Percentiles rank a stretch among this genome's conserved stretches.
phyloP scores from a whole-genome alignment of 2,113 vertebrate species.

The Podiceps cristatus region DNA sequence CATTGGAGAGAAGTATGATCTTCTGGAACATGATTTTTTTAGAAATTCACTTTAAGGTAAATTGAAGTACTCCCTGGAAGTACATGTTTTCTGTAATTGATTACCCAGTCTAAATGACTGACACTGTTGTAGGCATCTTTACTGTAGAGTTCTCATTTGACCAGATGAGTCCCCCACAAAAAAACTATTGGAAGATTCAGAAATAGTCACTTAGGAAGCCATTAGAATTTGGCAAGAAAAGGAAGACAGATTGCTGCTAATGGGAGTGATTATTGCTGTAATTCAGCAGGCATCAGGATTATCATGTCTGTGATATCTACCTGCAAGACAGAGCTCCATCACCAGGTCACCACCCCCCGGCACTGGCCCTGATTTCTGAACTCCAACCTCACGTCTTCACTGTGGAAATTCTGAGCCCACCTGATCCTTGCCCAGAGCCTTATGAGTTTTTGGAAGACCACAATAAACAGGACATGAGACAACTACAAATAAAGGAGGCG shows the following conservation, averaged over 20 bases:
- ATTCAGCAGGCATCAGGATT: neutral
- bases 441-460: neutral
- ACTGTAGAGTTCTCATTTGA: neutral
- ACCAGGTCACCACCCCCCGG: neutral
- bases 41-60: neutral
- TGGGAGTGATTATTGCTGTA: neutral
- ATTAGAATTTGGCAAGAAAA: conserved; percentile 47
- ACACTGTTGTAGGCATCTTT: neutral
- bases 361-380: neutral
- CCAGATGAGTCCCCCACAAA: neutral
- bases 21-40: neutral
- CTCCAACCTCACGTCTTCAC: fast-evolving
- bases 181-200: conserved; percentile 1
- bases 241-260: neutral
- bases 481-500: fast-evolving
- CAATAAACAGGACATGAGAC: neutral
- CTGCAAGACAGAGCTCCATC: neutral
- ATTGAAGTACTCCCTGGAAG: neutral
- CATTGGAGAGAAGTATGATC: neutral
- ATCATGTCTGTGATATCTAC: neutral
- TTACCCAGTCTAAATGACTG: neutral
- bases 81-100: neutral
- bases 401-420: neutral
- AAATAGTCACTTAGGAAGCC: conserved; percentile 9
- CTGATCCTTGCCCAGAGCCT: neutral